Conservation (phyloP, 2,888 invertebrate genomes). For the Aspidiotus destructor region DNA sequence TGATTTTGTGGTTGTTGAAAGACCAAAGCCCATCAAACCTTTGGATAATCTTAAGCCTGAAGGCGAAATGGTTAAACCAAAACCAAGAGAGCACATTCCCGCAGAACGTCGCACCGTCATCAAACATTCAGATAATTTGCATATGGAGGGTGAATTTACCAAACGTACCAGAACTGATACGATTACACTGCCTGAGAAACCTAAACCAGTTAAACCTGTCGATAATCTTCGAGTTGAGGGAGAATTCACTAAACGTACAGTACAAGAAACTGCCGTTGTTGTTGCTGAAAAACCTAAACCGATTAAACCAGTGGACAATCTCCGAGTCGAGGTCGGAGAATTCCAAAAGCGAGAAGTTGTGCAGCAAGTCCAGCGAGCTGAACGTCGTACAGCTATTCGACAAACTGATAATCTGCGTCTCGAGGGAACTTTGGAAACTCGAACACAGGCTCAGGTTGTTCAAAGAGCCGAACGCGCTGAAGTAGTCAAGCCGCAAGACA, state of each 20-base stretch:
- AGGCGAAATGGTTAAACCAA: conserved; percentile 43
- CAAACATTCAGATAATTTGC: conserved; percentile 43
- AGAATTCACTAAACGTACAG: conserved; percentile 47
- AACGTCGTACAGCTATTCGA: conserved; percentile 40
- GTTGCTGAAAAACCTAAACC: conserved; percentile 40
- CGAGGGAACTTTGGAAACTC: conserved; percentile 50
- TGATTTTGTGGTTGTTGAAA: conserved; percentile 43
- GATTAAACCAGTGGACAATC: conserved; percentile 44
- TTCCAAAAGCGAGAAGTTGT: conserved; percentile 45
- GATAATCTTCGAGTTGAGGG: conserved; percentile 59
- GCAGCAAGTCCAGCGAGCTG: conserved; percentile 39
- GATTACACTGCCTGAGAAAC: conserved; percentile 39
- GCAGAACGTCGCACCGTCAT: conserved; percentile 47
- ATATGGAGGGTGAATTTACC: conserved; percentile 42
- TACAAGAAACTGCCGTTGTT: conserved; percentile 27
- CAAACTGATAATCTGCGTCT: conserved; percentile 44
- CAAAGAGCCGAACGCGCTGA: conserved; percentile 44
- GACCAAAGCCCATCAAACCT: conserved; percentile 41
- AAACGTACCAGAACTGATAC: conserved; percentile 41
- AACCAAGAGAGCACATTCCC: conserved; percentile 44
- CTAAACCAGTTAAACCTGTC: conserved; percentile 42
- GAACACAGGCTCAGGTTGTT: conserved; percentile 39
- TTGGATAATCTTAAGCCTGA: conserved; percentile 44
- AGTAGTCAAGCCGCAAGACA: conserved; percentile 47
- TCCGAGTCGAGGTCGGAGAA: conserved; percentile 55